phyloP scores from a whole-genome alignment of 2,113 vertebrate genomes.

The Phainopepla nitens region DNA sequence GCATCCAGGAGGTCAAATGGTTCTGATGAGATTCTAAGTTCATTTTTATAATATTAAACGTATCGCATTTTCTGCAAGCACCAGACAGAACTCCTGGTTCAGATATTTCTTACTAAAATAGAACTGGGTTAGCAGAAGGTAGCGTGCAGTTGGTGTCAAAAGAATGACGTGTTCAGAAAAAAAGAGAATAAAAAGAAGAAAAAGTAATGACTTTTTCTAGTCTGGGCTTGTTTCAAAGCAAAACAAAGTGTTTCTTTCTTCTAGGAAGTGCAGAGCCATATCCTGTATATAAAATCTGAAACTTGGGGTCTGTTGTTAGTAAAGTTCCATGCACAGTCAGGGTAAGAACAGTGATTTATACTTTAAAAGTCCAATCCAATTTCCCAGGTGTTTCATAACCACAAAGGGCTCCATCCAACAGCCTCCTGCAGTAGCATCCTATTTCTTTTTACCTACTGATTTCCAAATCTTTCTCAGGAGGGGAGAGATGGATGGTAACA shows the following conservation, averaged over 20 bases:
- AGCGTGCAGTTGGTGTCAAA: background rate
- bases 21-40: background rate
- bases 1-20: background rate
- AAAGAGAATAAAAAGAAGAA: background rate
- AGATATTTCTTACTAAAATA: constrained; percentile 5
- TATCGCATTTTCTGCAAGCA: background rate
- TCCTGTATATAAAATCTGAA: background rate
- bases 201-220: background rate
- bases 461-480: background rate
- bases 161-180: background rate
- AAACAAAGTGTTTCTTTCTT: background rate
- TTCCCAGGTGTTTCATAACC: background rate
- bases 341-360: background rate
- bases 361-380: background rate
- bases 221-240: background rate
- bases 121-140: constrained; percentile 50
- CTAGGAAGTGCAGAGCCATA: background rate
- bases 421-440: background rate
- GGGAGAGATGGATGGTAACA: background rate
- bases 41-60: background rate
- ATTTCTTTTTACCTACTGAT: background rate
- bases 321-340: background rate
- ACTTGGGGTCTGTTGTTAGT: background rate
- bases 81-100: background rate
- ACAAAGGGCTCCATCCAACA: background rate